Conservation (phyloP, 2,113 vertebrate genomes). For the Platichthys stellatus region DNA sequence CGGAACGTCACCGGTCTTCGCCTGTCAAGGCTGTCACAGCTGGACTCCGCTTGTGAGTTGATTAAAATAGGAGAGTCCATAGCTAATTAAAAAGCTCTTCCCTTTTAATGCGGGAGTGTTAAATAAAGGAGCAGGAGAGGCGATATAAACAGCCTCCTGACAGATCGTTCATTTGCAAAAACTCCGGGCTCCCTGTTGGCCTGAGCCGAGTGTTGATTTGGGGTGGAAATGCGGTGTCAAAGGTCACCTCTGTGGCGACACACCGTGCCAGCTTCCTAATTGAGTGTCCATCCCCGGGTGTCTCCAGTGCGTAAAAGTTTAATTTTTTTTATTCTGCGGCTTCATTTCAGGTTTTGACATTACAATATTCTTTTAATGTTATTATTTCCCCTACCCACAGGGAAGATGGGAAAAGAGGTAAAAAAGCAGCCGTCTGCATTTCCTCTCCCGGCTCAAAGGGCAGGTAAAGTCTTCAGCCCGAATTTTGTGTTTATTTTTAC, state of each 20-base stretch:
- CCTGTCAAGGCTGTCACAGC: conserved; percentile 81
- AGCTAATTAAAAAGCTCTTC: conserved; percentile 84
- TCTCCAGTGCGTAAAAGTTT: conserved; percentile 54
- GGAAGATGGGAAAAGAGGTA: conserved; percentile 43
- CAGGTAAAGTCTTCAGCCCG: conserved; percentile 77
- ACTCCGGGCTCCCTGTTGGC: conserved; percentile 73
- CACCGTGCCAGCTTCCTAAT: conserved; percentile 45
- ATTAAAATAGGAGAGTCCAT: conserved; percentile 82
- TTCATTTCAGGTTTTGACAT: conserved; percentile 48
- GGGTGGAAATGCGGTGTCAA: conserved; percentile 57
- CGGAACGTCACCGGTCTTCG: conserved; percentile 75
- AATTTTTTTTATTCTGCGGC: conserved; percentile 44
- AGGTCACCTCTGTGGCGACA: conserved; percentile 66
- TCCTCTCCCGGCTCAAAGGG: conserved; percentile 49
- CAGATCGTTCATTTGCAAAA: conserved; percentile 80
- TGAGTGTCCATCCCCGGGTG: conserved; percentile 34
- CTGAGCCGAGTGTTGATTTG: conserved; percentile 71
- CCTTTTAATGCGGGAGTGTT: conserved; percentile 78
- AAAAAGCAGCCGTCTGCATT: conserved; percentile 44
- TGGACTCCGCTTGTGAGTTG: conserved; percentile 81
- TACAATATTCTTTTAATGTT: conserved; percentile 58
- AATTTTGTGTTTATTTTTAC: conserved; percentile 79
- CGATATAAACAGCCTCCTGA: conserved; percentile 81
- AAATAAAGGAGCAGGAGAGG: conserved; percentile 77
- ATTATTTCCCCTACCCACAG: conserved; percentile 37